Percentiles rank a stretch among this genome's conserved stretches.
These are phyloP conservation scores for Agrotis exclamationis DNA, from an alignment of 2,888 invertebrate genomes.

Conservation along the genomic window DNA sequence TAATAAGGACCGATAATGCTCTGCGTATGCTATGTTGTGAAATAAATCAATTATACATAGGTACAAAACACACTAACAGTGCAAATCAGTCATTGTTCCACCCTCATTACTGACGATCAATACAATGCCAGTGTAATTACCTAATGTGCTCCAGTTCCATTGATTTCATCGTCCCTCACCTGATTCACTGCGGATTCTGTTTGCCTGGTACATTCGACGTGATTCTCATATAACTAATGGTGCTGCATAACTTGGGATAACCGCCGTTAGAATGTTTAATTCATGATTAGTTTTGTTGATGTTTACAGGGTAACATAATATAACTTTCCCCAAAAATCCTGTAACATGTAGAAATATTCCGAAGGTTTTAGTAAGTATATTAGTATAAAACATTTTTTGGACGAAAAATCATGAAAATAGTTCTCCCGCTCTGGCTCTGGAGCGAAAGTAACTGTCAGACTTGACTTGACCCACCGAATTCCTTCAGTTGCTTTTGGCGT, in stretches of 20 bases:
- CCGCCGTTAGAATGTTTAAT: slow-evolving; percentile 1
- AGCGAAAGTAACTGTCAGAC: too few species aligned
- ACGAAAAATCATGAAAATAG: too few species aligned
- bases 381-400: too few species aligned
- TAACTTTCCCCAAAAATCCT: neutral
- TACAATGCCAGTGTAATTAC: slow-evolving; percentile 20
- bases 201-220: slow-evolving; percentile 8
- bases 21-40: neutral
- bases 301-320: neutral
- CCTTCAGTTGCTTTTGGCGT: too few species aligned
- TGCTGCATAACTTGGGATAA: slow-evolving; percentile 11
- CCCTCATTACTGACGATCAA: slow-evolving; percentile 32
- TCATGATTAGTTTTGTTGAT: neutral
- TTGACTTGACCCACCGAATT: too few species aligned
- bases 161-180: slow-evolving; percentile 17
- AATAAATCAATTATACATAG: neutral
- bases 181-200: slow-evolving; percentile 19
- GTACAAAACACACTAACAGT: slow-evolving; percentile 5
- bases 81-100: slow-evolving; percentile 15
- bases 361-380: too few species aligned
- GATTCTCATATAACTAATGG: slow-evolving; percentile 10
- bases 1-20: too few species aligned
- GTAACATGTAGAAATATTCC: too few species aligned
- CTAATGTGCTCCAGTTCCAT: slow-evolving; percentile 15
- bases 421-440: too few species aligned